Base-by-base conservation (phyloP, 2,113 vertebrate species). In the Gila orcuttii region DNA sequence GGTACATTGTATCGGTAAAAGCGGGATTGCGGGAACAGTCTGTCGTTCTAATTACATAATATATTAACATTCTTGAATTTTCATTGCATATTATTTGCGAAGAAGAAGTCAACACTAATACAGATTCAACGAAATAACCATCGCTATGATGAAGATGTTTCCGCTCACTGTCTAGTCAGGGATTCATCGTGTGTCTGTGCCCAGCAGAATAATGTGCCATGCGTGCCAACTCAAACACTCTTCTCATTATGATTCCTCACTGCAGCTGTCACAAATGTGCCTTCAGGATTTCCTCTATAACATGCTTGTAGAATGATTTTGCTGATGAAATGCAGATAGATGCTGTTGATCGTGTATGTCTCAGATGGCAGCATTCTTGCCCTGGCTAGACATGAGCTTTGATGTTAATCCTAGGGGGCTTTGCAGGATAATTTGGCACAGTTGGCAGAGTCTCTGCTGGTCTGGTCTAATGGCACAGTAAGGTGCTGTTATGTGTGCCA, bases 91-190 rank as follows among this genome's bases (percentile, higher is more conserved):
- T 28, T 81, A 31, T 62, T 7, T 25, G 33, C 5, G 52, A 11
- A 79, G 28, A 4, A 62, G 11, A 1, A n/a, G 57, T 25, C 31
- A 79, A 17, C 15, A 10, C n/a, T 71, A 23, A 6, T 7, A 21
- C 55, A 64, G 13, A 28, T 66, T 42, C 12, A 50, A 52, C 36
- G 23, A 69, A 60, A 83, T 33, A 7, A 0, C 45, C n/a, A 10
- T 39, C 9, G 36, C n/a, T 66, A 64, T 55, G 59, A 64, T 55
- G 59, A 75, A 31, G 74, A 78, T 83, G 50, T 69, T 71, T 71
- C 33, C 87, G 25, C 39, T 62, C 83, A 50, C 36, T 13, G 85
- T 85, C 82, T 82, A 71, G 77, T 36, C 88, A 45, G 85, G 45
- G 85, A 47, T 86, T 88, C 31, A 76, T 81, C 36, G n/a, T 50